phyloP scores from a whole-genome alignment of 2,888 invertebrate species.

The Elysia crispata region DNA sequence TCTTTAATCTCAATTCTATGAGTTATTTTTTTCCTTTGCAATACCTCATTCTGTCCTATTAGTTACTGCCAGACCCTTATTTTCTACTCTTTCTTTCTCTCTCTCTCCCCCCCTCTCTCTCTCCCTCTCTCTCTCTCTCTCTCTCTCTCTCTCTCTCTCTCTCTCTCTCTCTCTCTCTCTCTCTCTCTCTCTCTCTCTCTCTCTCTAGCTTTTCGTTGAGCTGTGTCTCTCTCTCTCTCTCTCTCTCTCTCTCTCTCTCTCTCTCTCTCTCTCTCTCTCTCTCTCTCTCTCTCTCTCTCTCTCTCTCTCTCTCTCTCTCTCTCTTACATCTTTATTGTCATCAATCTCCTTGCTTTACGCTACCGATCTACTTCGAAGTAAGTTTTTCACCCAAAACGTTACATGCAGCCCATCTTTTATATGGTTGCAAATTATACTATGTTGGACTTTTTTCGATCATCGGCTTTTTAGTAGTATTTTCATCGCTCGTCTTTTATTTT shows the following conservation, averaged over 20 bases:
- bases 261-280: background rate
- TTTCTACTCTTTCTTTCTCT: background rate
- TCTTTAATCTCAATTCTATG: no score
- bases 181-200: background rate
- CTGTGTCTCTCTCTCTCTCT: background rate
- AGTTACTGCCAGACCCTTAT: no score
- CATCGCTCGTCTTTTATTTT: no score
- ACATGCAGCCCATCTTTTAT: no score
- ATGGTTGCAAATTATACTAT: no score
- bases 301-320: background rate
- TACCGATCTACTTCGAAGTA: no score
- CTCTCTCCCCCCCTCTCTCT: conserved; percentile 21
- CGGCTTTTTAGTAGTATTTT: no score
- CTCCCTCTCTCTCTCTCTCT: conserved; percentile 22
- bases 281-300: background rate
- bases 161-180: conserved; percentile 20
- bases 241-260: background rate
- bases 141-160: conserved; percentile 34
- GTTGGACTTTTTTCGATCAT: no score
- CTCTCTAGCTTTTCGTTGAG: background rate
- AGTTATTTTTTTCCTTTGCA: no score
- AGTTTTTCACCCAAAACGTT: no score
- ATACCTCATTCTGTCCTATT: background rate
- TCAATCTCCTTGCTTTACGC: no score
- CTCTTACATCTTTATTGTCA: no score